Evolutionary conservation across 2,113 vertebrate genomes (phyloP).

Genomic region (Acinonyx jubatus): DNA sequence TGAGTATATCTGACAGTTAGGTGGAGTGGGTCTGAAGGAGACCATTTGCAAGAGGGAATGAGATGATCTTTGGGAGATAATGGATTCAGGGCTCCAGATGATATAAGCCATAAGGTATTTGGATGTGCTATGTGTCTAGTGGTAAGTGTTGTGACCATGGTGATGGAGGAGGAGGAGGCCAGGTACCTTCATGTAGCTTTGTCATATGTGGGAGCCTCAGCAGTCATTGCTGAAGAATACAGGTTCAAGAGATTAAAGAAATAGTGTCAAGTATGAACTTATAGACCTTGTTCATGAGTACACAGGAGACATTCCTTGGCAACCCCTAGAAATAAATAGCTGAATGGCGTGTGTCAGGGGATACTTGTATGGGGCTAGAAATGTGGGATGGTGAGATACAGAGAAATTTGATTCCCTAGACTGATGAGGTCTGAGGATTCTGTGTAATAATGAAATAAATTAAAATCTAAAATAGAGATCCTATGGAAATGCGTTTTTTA

Average conservation of each 20-base stretch:
- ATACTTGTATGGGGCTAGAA: neutral
- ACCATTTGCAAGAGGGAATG: neutral
- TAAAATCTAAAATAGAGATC: slow-evolving; percentile 59
- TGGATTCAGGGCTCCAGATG: neutral
- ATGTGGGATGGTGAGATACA: neutral
- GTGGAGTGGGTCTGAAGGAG: neutral
- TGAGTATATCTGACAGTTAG: neutral
- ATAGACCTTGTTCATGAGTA: neutral
- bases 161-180: neutral
- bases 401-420: neutral
- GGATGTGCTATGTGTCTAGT: neutral
- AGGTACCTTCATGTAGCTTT: neutral
- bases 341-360: neutral
- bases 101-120: neutral
- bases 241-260: neutral
- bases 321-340: neutral
- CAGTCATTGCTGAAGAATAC: neutral
- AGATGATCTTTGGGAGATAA: neutral
- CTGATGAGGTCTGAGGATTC: neutral
- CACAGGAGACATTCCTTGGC: too few species aligned
- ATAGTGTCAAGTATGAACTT: neutral
- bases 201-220: neutral
- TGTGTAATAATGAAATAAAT: slow-evolving; percentile 14
- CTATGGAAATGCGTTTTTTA: slow-evolving; percentile 57
- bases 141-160: neutral